phyloP scores from a whole-genome alignment of 2,113 vertebrate species.

The Zosterops hypoxanthus region DNA sequence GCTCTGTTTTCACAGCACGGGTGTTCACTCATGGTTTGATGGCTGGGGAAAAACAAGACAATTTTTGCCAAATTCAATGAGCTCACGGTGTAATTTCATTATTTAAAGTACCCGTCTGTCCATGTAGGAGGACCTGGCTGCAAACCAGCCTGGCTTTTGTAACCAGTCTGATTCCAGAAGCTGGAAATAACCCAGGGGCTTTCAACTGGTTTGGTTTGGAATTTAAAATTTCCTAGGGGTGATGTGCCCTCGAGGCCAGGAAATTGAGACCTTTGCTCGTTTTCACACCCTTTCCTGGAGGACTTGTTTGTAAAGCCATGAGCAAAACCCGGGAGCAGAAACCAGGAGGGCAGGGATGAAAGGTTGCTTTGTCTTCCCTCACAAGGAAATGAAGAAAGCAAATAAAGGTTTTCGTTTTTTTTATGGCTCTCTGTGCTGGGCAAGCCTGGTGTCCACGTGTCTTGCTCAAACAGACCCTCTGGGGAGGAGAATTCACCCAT shows the following conservation, averaged over 20 bases:
- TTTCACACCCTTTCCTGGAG: neutral
- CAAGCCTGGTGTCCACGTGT: neutral
- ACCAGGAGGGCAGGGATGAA: neutral
- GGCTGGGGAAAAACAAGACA: neutral
- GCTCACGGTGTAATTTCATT: neutral
- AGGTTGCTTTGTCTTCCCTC: neutral
- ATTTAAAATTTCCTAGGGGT: neutral
- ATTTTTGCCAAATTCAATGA: neutral
- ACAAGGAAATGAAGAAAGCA: conserved; percentile 13
- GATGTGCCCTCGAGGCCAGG: accelerated
- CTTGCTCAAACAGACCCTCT: accelerated
- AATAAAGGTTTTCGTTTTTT: neutral
- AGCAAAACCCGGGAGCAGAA: neutral
- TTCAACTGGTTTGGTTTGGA: neutral
- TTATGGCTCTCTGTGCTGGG: neutral
- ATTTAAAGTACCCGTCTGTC: neutral
- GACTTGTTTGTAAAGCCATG: neutral
- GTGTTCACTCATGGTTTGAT: neutral
- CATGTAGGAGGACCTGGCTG: neutral
- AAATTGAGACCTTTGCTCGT: neutral
- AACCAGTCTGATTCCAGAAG: neutral
- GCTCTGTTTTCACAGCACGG: neutral
- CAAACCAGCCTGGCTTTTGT: neutral
- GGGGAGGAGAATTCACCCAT: accelerated
- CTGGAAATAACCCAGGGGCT: neutral